Conservation (phyloP, 2,797 vertebrate genomes). For the Phoebastria nigripes region DNA sequence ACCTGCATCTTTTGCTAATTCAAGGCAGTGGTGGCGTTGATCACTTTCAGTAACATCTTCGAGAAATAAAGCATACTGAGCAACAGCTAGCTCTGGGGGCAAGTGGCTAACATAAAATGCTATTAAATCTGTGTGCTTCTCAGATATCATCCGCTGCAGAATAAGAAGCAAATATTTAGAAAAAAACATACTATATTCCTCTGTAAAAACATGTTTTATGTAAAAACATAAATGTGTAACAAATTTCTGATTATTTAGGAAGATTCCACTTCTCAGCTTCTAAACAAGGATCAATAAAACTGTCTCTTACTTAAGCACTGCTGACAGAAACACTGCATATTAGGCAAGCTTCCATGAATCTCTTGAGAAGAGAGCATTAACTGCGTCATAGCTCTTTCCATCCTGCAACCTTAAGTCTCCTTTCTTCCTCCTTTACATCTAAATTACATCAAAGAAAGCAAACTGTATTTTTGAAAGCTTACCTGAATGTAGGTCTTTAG, state of each 20-base stretch:
- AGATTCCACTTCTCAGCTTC: not conserved
- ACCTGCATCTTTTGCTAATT: conserved; percentile 90
- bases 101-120: conserved; percentile 93
- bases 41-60: conserved; percentile 87
- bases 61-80: conserved; percentile 87
- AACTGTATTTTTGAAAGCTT: conserved; percentile 36
- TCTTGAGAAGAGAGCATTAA: not conserved
- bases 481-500: conserved; percentile 91
- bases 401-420: not conserved
- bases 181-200: not conserved
- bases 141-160: conserved; percentile 80
- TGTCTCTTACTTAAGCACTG: not conserved
- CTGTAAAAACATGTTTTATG: not conserved
- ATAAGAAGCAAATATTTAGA: not conserved
- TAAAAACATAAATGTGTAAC: not conserved
- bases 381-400: not conserved
- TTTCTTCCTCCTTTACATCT: not conserved
- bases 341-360: not conserved
- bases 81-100: conserved; percentile 81
- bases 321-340: not conserved
- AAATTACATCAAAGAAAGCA: not conserved
- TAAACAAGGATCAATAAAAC: not conserved
- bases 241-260: not conserved
- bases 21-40: conserved; percentile 86
- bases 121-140: conserved; percentile 87